Base-by-base conservation (phyloP, 2,888 invertebrate genomes). In the Phengaris arion region DNA sequence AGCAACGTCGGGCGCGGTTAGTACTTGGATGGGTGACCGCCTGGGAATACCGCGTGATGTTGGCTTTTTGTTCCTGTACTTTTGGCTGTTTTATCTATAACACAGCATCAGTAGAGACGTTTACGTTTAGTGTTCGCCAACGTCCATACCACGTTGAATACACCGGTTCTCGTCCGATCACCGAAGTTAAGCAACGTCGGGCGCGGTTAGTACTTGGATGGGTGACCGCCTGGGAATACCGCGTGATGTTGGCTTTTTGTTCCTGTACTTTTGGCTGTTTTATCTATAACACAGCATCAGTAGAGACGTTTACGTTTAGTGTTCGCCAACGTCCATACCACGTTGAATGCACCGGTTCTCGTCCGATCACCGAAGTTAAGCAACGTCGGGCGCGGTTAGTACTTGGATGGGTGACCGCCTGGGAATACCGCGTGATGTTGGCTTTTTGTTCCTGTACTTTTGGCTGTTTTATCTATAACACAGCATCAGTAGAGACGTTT, bases 1-100 rank as follows among this genome's bases (percentile, higher is more conserved):
- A 81, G 84, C 85, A 85, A 84, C 86, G 81, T 85, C 84, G 85
- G 85, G 85, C 86, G 86, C 82, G 85, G 83, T 86, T 83, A 86
- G 86, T 86, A 86, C 86, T 86, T 87, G 86, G 86, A 87, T 88
- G 86, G 86, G 86, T 87, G 86, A 86, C n/a, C n/a, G n/a, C n/a
- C n/a, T n/a, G n/a, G n/a, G n/a, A n/a, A n/a, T n/a, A n/a, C n/a
- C n/a, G n/a, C n/a, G n/a, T n/a, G n/a, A n/a, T n/a, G n/a, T n/a
- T n/a, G n/a, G n/a, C n/a, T n/a, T n/a, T n/a, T n/a, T n/a, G n/a
- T n/a, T n/a, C n/a, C n/a, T n/a, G n/a, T n/a, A n/a, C n/a, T n/a
- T n/a, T n/a, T n/a, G n/a, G n/a, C n/a, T n/a, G n/a, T n/a, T n/a
- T n/a, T n/a, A n/a, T n/a, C n/a, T n/a, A n/a, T n/a, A n/a, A n/a